Evolutionary conservation across 2,888 invertebrate species (phyloP).

Genomic region (Trimorus sp.): DNA sequence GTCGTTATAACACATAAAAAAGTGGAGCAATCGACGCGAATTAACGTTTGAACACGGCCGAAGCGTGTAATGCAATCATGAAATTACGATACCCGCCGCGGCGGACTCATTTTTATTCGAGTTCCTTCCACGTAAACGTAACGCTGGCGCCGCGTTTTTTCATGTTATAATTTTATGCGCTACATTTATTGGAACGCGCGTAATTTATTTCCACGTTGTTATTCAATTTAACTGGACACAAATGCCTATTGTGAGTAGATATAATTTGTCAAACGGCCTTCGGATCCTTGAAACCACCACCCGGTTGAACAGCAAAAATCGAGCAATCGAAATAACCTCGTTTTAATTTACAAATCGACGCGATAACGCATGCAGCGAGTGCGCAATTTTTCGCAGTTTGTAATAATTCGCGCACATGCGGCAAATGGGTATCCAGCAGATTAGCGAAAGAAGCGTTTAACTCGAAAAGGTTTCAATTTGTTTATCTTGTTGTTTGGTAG

Average conservation of each 20-base stretch:
- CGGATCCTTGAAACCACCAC: background rate
- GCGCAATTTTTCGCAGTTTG: constrained; percentile 18
- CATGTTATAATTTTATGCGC: too few species aligned
- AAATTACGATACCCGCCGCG: constrained; percentile 6
- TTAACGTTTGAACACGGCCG: constrained; percentile 41
- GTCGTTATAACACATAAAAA: constrained; percentile 56
- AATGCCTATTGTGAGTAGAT: too few species aligned
- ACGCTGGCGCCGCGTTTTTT: background rate
- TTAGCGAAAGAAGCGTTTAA: constrained; percentile 51
- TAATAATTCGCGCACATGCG: constrained; percentile 34
- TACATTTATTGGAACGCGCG: too few species aligned
- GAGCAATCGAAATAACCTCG: constrained; percentile 8
- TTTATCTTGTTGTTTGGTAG: constrained; percentile 61
- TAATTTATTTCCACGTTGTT: too few species aligned
- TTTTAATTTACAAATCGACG: constrained; percentile 26
- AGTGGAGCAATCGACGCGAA: constrained; percentile 51
- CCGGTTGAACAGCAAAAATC: background rate
- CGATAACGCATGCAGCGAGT: constrained; percentile 6
- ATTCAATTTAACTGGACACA: too few species aligned
- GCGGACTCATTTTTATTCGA: constrained; percentile 3
- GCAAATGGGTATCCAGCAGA: constrained; percentile 41
- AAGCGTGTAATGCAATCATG: constrained; percentile 44
- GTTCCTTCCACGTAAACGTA: background rate
- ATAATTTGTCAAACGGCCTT: background rate
- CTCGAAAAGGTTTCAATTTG: constrained; percentile 60